A percentile compares a stretch with the other conserved stretches of the same genome.
These are phyloP conservation scores for Thaumatotibia leucotreta DNA, from an alignment of 1,140 invertebrate genomes.

Conservation along the genomic window DNA sequence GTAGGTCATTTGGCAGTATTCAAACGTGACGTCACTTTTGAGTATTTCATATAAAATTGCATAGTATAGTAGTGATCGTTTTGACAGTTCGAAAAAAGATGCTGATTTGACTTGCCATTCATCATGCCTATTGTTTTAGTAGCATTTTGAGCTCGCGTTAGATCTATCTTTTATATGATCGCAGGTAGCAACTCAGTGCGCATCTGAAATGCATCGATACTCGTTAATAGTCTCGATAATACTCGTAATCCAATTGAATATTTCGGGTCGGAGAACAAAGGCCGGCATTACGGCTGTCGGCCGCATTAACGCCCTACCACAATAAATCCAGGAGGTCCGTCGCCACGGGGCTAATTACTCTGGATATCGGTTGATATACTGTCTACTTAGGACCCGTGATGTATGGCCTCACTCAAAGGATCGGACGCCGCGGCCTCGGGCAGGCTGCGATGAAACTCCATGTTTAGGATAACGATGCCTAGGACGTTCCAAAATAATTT, in stretches of 20 bases:
- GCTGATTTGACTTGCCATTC: no score
- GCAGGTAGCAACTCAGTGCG: background rate
- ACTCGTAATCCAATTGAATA: conserved; percentile 69
- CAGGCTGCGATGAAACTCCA: conserved; percentile 65
- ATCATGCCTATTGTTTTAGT: no score
- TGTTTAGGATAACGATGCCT: conserved; percentile 65
- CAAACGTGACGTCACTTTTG: no score
- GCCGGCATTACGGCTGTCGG: conserved; percentile 69
- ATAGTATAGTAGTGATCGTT: no score
- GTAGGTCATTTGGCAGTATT: no score
- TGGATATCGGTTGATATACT: conserved; percentile 74
- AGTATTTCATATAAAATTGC: no score
- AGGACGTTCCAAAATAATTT: conserved; percentile 6
- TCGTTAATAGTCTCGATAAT: conserved; percentile 22
- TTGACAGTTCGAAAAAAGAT: no score
- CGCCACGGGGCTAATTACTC: conserved; percentile 73
- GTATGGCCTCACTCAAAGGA: conserved; percentile 67
- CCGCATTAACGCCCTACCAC: conserved; percentile 68
- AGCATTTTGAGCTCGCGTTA: no score
- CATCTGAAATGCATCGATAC: background rate
- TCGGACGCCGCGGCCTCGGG: conserved; percentile 62
- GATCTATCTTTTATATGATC: no score
- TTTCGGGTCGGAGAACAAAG: conserved; percentile 64
- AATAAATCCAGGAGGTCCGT: conserved; percentile 72
- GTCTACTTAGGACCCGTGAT: conserved; percentile 73